phyloP scores from a whole-genome alignment of 2,888 invertebrate genomes.

The Herminia tarsipennalis region DNA sequence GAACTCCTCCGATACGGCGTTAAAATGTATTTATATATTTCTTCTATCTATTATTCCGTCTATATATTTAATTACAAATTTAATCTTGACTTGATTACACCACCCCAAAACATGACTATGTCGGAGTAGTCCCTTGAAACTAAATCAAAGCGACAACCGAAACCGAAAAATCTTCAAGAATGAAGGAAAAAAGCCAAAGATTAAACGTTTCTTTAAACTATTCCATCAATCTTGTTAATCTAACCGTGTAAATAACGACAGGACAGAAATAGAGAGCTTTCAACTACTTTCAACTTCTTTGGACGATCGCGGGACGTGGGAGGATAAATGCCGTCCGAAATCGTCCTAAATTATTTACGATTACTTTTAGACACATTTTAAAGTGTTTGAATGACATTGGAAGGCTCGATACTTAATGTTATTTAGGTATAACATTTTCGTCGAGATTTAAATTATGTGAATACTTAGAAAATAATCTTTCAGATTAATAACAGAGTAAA shows the following conservation, averaged over 20 bases:
- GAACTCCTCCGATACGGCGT: no score
- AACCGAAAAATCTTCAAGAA: conserved; percentile 27
- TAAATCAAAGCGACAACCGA: conserved; percentile 36
- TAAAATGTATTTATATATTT: no score
- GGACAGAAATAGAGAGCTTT: conserved; percentile 46
- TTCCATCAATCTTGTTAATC: conserved; percentile 63
- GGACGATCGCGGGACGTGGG: conserved; percentile 20
- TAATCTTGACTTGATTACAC: conserved; percentile 8
- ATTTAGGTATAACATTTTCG: no score
- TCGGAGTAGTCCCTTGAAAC: conserved; percentile 31
- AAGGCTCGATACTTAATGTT: no score
- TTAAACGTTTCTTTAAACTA: conserved; percentile 54
- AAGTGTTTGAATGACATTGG: no score
- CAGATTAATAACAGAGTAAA: no score
- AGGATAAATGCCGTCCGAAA: conserved; percentile 37
- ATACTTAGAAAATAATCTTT: no score
- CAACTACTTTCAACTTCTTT: conserved; percentile 8
- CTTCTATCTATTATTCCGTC: no score
- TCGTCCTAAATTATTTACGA: conserved; percentile 46
- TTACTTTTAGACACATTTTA: no score
- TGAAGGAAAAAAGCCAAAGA: conserved; percentile 54
- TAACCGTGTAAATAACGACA: conserved; percentile 52
- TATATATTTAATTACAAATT: no score
- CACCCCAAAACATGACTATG: conserved; percentile 23
- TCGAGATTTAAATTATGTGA: no score